Conservation (phyloP, 2,113 vertebrate genomes). For the Hirundichthys speculiger region DNA sequence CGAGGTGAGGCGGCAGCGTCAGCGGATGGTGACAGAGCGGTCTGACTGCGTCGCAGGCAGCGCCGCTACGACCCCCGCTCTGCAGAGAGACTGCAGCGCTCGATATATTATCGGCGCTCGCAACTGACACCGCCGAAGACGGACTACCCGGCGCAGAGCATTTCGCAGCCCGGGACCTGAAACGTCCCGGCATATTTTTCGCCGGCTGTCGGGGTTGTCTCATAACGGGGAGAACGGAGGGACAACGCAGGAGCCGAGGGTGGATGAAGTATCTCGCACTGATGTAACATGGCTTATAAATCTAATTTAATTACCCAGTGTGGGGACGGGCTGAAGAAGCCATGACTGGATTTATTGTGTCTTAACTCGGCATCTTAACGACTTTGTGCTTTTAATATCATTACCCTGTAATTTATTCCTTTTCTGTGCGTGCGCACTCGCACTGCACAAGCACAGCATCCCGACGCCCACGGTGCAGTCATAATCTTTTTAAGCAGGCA, state of each 20-base stretch:
- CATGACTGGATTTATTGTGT: conserved; percentile 97
- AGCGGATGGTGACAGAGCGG: conserved; percentile 92
- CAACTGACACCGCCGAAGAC: conserved; percentile 92
- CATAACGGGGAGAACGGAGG: conserved; percentile 97
- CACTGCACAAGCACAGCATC: conserved; percentile 34
- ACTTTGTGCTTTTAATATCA: conserved; percentile 99
- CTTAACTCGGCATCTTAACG: conserved; percentile 99
- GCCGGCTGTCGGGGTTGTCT: conserved; percentile 95
- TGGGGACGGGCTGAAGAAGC: conserved; percentile 95
- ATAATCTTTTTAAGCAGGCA: conserved; percentile 69
- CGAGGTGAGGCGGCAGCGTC: conserved; percentile 1
- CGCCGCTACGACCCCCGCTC: conserved; percentile 84
- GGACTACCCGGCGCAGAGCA: conserved; percentile 89
- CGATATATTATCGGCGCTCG: conserved; percentile 93
- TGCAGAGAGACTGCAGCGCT: conserved; percentile 91
- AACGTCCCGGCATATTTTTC: conserved; percentile 94
- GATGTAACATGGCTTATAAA: conserved; percentile 99
- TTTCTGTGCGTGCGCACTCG: conserved; percentile 63
- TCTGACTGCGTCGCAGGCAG: conserved; percentile 88
- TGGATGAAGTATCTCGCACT: conserved; percentile 94
- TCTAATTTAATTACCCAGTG: conserved; percentile 99
- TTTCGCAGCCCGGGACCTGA: conserved; percentile 87
- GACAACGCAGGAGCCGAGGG: conserved; percentile 65
- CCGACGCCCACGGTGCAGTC: conserved; percentile 55
- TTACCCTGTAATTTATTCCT: conserved; percentile 98